These are phyloP conservation scores for Maconellicoccus hirsutus DNA, from an alignment of 1,140 invertebrate species.

Conservation along the genomic window DNA sequence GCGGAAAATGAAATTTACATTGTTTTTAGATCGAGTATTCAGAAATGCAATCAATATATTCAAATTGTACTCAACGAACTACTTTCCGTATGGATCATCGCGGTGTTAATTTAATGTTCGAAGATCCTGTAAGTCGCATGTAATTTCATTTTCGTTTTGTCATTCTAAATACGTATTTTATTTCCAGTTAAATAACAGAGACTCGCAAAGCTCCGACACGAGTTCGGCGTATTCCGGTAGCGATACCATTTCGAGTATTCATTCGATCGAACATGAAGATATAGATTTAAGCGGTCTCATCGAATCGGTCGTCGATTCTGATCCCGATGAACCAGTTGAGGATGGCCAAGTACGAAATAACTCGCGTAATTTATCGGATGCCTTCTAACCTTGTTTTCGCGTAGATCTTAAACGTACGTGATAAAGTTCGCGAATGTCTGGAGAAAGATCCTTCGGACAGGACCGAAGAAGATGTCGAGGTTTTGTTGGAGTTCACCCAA, in stretches of 20 bases:
- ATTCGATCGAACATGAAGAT: constrained; percentile 69
- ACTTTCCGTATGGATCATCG: constrained; percentile 15
- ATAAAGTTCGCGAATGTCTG: constrained; percentile 90
- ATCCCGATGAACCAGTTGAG: constrained; percentile 85
- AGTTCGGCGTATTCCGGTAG: constrained; percentile 90
- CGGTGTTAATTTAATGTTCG: constrained; percentile 4
- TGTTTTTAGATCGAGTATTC: not conserved
- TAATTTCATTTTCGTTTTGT: constrained; percentile 7
- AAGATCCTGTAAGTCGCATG: constrained; percentile 3
- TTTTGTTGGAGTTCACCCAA: constrained; percentile 91
- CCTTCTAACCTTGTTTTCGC: constrained; percentile 27
- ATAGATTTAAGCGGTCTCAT: constrained; percentile 83
- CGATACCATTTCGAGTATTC: constrained; percentile 88
- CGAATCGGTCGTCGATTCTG: constrained; percentile 89
- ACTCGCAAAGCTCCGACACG: constrained; percentile 83
- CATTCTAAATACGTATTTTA: not conserved
- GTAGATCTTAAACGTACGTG: constrained; percentile 76
- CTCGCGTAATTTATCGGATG: not conserved
- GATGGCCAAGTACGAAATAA: constrained; percentile 63
- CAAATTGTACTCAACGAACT: constrained; percentile 5
- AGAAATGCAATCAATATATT: constrained; percentile 10
- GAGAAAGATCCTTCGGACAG: constrained; percentile 92
- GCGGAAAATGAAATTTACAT: no score
- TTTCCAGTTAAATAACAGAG: constrained; percentile 70
- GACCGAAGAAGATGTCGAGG: constrained; percentile 89